Percentiles rank a stretch among this genome's conserved stretches.
phyloP scores from a whole-genome alignment of 2,797 vertebrate genomes.

The Galagoides demidoff region DNA sequence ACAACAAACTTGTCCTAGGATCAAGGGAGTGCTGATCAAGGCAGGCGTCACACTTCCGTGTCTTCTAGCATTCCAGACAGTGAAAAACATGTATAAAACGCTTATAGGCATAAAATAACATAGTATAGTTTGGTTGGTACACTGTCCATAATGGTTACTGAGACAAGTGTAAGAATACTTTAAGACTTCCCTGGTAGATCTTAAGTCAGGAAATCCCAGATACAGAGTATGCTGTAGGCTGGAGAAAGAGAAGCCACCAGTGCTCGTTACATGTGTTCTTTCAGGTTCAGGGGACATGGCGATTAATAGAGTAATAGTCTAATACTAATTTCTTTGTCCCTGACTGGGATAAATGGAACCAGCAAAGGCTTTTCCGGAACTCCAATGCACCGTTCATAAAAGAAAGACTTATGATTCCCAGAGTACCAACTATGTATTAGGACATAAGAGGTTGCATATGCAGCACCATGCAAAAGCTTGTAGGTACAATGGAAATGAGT shows the following conservation, averaged over 20 bases:
- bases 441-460: neutral
- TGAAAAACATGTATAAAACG: neutral
- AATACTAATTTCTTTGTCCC: constrained; percentile 13
- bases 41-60: neutral
- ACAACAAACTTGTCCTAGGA: neutral
- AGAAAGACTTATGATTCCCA: neutral
- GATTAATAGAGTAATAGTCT: constrained; percentile 44
- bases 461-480: neutral
- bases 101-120: neutral
- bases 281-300: neutral
- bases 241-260: neutral
- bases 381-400: neutral
- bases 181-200: neutral
- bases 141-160: neutral
- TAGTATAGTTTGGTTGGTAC: neutral
- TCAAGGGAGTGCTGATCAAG: neutral
- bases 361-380: constrained; percentile 53
- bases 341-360: constrained; percentile 12
- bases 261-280: neutral
- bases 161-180: neutral
- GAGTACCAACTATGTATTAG: constrained; percentile 3
- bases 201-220: neutral
- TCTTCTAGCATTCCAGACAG: neutral
- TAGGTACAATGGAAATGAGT: neutral
- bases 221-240: neutral